Evolutionary conservation across 2,888 invertebrate species (phyloP), one percentile per base, ranked within the genome.

Genomic region (Xestia xanthographa): DNA sequence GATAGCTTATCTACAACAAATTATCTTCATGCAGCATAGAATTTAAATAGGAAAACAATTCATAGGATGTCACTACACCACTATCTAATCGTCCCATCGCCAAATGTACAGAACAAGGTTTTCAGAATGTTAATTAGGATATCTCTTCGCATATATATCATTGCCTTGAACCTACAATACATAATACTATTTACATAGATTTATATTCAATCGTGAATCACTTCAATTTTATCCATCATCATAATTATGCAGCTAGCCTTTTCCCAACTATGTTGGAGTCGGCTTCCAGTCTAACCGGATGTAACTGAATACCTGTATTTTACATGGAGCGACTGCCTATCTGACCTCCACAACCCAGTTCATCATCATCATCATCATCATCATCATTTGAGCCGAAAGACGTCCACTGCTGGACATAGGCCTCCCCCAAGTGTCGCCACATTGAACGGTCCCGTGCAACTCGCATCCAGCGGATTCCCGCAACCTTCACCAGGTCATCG

Each of bases 81-180:
- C 60, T 77, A 75, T 83, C 75, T 67, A n/a, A 34, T 43, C 34
- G 58, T 45, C 53, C 65, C 41, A 83, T 83, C 75, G 38, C 34
- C 14, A 78, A 69, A 72, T 71, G 26, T n/a, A 72, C 38, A 5
- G 29, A 34, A 79, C 84, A 82, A 74, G 63, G 80, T 65, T 76
- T 76, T 75, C 45, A 50, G 77, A 69, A 82, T 84, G 68, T 80
- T 38, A 80, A 85, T 82, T 53, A 85, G 67, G 3, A 62, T 71
- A 77, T 84, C 73, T 74, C n/a, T 26, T 48, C 34, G 80, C 69
- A 65, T 60, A 80, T 80, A 73, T 83, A 70, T 38, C 4, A 34
- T 43, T 38, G 22, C 79, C 86, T 83, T 85, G 85, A 85, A 77
- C 58, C 53, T 29, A 73, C 14, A 74, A 41, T 62, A 79, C 45